These are phyloP conservation scores for Bungarus multicinctus DNA, from an alignment of 2,113 vertebrate species.

Conservation along the genomic window DNA sequence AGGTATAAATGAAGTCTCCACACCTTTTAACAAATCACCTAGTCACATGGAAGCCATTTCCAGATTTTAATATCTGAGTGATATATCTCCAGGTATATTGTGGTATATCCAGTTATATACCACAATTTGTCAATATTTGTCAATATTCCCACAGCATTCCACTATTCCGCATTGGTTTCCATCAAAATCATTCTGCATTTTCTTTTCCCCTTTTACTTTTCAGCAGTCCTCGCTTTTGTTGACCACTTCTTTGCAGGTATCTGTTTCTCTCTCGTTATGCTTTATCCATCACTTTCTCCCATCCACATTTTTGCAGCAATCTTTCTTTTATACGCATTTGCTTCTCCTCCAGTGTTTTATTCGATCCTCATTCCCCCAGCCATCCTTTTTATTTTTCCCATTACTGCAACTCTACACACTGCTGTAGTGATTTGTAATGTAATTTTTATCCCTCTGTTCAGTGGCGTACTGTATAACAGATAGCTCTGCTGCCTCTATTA, in stretches of 20 bases:
- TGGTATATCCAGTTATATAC: too few relatives aligned
- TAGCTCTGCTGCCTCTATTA: background rate
- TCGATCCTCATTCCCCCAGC: background rate
- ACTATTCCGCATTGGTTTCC: background rate
- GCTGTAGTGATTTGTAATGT: background rate
- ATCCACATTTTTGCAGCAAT: background rate
- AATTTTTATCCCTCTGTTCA: background rate
- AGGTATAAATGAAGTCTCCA: background rate
- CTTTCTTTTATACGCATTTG: background rate
- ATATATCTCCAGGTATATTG: background rate
- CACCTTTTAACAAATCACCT: background rate
- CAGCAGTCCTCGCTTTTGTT: background rate
- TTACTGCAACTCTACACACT: background rate
- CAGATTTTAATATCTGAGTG: background rate
- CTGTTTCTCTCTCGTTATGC: background rate
- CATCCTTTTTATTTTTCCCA: background rate
- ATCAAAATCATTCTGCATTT: background rate
- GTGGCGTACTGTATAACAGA: background rate
- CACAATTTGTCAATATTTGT: background rate
- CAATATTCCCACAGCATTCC: background rate
- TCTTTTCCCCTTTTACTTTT: background rate
- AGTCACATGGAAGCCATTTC: background rate
- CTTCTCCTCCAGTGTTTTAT: background rate
- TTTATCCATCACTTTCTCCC: background rate
- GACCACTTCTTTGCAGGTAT: background rate